Conservation (phyloP, 2,797 vertebrate genomes). For the Furcifer pardalis region DNA sequence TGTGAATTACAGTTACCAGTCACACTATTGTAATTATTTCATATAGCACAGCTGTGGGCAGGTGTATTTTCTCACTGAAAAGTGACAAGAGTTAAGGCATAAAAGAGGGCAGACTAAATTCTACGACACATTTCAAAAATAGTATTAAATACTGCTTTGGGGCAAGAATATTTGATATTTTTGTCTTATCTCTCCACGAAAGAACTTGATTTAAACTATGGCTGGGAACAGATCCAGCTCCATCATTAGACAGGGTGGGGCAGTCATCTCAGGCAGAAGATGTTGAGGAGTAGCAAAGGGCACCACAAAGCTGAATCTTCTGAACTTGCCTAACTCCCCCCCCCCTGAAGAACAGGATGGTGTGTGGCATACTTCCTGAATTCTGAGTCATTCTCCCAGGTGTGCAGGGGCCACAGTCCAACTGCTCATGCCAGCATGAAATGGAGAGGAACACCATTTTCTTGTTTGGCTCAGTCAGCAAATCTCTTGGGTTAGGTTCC, state of each 20-base stretch:
- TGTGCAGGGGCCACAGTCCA: not conserved
- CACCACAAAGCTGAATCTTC: not conserved
- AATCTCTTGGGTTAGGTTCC: too few species aligned
- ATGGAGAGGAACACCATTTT: not conserved
- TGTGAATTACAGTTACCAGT: not conserved
- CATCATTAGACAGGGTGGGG: too few species aligned
- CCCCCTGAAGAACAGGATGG: not conserved
- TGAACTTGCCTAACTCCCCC: not conserved
- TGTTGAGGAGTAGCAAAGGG: not conserved
- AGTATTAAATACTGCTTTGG: too few species aligned
- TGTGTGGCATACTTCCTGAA: not conserved
- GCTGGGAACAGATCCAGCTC: not conserved
- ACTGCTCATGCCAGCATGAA: not conserved
- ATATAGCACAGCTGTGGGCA: not conserved
- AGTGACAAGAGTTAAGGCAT: not conserved
- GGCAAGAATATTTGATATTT: not conserved
- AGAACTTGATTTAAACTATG: not conserved
- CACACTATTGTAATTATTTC: not conserved
- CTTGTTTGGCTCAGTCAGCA: not conserved
- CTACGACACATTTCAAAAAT: not conserved
- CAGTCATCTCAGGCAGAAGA: not conserved
- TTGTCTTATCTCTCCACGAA: not conserved
- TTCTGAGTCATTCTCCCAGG: not conserved
- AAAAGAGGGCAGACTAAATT: not conserved
- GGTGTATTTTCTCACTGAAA: conserved; percentile 9